Evolutionary conservation across 35 echinoderm and acorn worm genomes (phyloP).

Genomic region (Apostichopus parvimensis): DNA sequence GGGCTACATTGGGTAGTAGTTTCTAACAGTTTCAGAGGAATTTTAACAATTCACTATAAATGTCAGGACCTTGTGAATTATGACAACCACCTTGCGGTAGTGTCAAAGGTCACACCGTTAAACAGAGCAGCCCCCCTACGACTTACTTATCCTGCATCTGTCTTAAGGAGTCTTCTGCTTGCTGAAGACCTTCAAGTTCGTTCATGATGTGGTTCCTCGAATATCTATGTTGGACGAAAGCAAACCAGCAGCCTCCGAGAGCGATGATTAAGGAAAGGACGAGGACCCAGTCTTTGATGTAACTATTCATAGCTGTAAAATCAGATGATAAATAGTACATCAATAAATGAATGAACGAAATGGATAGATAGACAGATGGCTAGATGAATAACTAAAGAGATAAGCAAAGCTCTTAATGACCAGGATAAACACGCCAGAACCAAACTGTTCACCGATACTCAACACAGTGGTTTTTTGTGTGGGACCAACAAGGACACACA

Average conservation of each 20-base stretch:
- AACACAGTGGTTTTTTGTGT: too few species aligned
- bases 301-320: conserved; percentile 74
- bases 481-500: too few species aligned
- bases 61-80: too few species aligned
- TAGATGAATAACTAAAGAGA: neutral
- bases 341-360: neutral
- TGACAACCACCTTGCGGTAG: too few species aligned
- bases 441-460: too few species aligned
- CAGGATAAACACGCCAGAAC: too few species aligned
- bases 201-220: conserved; percentile 80
- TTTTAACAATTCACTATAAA: too few species aligned
- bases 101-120: too few species aligned
- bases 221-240: conserved; percentile 87
- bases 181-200: conserved; percentile 90
- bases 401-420: too few species aligned
- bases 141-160: conserved; percentile 97
- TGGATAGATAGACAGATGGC: neutral
- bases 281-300: conserved; percentile 85
- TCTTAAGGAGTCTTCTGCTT: conserved; percentile 85
- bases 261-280: conserved; percentile 90
- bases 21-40: too few species aligned
- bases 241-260: conserved; percentile 96
- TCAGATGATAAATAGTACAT: neutral
- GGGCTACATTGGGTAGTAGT: too few species aligned
- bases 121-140: too few species aligned